Percentiles rank a stretch among this genome's conserved stretches.
Conservation (phyloP, 2,888 invertebrate species). For the Leptura quadrifasciata region DNA sequence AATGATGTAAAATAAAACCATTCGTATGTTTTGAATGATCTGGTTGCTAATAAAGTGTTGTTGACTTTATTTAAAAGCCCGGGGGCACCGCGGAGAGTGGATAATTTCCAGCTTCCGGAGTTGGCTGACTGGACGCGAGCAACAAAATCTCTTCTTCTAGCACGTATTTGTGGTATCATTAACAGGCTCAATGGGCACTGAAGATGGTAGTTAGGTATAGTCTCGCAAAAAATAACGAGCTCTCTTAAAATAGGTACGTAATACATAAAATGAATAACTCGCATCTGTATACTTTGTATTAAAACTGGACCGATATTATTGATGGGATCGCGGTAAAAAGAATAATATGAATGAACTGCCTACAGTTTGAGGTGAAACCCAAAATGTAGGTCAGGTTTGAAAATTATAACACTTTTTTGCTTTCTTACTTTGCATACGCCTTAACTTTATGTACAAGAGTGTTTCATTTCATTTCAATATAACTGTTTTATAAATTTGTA, state of each 20-base stretch:
- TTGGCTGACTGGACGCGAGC: slow-evolving; percentile 21
- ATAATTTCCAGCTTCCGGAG: slow-evolving; percentile 42
- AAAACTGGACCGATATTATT: no score
- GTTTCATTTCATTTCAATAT: no score
- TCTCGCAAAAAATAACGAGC: not conserved
- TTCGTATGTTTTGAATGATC: slow-evolving; percentile 27
- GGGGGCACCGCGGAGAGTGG: slow-evolving; percentile 21
- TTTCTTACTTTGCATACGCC: no score
- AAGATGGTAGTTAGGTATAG: slow-evolving; percentile 2
- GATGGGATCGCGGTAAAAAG: no score
- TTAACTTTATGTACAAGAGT: no score
- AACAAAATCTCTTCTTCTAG: slow-evolving; percentile 24
- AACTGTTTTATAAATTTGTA: no score
- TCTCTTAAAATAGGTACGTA: not conserved
- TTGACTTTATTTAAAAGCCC: slow-evolving; percentile 32
- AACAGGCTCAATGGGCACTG: slow-evolving; percentile 1
- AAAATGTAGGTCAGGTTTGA: no score
- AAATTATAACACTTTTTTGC: no score
- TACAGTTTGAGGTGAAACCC: no score
- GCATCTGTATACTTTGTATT: no score
- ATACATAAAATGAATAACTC: no score
- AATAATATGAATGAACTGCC: no score
- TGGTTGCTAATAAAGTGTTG: slow-evolving; percentile 31
- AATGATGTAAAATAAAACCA: slow-evolving; percentile 31
- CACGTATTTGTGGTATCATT: slow-evolving; percentile 12